Evolutionary conservation across 2,797 vertebrate species (phyloP).

Genomic region (Prionace glauca): DNA sequence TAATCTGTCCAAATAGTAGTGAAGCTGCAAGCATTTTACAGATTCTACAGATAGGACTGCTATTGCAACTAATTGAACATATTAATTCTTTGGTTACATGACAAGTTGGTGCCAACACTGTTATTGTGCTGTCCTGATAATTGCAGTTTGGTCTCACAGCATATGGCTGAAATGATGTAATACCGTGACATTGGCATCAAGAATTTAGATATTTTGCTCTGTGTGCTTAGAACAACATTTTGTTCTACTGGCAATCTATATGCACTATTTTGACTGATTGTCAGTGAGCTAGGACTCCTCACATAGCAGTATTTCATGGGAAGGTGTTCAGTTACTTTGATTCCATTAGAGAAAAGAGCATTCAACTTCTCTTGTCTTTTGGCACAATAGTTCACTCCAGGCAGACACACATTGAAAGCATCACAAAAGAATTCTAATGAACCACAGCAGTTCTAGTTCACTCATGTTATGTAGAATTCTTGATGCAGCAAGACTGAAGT

Average conservation of each 20-base stretch:
- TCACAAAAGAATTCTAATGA: not conserved
- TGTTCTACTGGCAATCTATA: not conserved
- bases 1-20: not conserved
- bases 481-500: not conserved
- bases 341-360: not conserved
- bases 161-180: not conserved
- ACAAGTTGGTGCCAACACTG: not conserved
- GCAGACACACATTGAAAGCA: not conserved
- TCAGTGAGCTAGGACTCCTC: not conserved
- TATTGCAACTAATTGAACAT: conserved; percentile 22
- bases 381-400: not conserved
- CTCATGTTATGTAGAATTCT: not conserved
- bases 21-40: not conserved
- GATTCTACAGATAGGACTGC: not conserved
- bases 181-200: not conserved
- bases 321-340: not conserved
- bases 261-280: not conserved
- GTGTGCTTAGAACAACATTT: not conserved
- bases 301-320: not conserved
- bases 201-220: not conserved
- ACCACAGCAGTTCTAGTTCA: not conserved
- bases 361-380: not conserved
- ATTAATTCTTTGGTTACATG: conserved; percentile 18
- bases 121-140: conserved; percentile 5
- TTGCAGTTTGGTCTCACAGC: conserved; percentile 4